Percentiles rank a stretch among this genome's conserved stretches.
phyloP scores from a whole-genome alignment of 2,797 vertebrate species.

The Natrix natrix region DNA sequence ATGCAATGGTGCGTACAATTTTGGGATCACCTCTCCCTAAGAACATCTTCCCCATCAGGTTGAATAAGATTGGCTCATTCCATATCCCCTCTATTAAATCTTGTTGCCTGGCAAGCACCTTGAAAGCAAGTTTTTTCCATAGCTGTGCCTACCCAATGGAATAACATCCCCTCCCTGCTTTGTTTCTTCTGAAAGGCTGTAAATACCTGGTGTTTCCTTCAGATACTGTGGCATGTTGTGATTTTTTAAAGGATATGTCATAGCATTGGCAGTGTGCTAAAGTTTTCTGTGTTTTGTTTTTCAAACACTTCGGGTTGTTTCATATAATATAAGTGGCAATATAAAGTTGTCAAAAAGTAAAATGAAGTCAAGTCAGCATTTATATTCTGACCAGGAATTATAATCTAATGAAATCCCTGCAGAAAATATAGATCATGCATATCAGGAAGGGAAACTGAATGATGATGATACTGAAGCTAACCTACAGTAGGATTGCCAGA shows the following conservation, averaged over 20 bases:
- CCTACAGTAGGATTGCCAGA: background rate
- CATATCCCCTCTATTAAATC: background rate
- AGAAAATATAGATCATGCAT: background rate
- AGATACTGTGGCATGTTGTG: background rate
- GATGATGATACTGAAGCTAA: background rate
- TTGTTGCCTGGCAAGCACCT: background rate
- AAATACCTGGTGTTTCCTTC: background rate
- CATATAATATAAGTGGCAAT: background rate
- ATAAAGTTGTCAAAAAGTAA: background rate
- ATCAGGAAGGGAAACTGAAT: background rate
- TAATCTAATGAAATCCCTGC: background rate
- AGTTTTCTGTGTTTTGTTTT: background rate
- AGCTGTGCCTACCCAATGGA: background rate
- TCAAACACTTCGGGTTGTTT: background rate
- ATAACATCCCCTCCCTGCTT: background rate
- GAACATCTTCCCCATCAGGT: background rate
- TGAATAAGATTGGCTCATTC: background rate
- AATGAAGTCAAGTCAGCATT: background rate
- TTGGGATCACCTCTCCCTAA: background rate
- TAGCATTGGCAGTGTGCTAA: background rate
- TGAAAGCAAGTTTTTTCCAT: background rate
- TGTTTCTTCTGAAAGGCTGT: background rate
- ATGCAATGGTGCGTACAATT: background rate
- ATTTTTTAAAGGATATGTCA: background rate
- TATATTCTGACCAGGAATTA: background rate